Evolutionary conservation across 2,113 vertebrate genomes (phyloP).

Genomic region (Gnathonemus echidnorhynchus): DNA sequence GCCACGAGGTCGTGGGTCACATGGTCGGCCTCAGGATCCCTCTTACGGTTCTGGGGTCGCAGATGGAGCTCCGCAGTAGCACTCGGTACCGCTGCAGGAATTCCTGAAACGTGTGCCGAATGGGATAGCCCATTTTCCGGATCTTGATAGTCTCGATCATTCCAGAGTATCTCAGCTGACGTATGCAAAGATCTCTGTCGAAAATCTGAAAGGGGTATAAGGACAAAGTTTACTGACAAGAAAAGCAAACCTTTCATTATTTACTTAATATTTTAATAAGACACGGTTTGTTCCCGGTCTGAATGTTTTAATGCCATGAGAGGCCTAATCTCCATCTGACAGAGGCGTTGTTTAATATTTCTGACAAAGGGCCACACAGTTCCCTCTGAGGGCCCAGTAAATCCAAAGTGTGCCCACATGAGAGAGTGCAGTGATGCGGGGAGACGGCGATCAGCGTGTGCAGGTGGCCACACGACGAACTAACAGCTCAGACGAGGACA

Average conservation of each 20-base stretch:
- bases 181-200: constrained; percentile 62
- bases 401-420: neutral
- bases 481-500: neutral
- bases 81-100: constrained; percentile 59
- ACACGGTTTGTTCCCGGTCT: neutral
- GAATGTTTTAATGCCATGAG: neutral
- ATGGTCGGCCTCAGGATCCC: neutral
- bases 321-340: neutral
- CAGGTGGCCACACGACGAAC: neutral
- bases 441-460: neutral
- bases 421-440: neutral
- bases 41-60: constrained; percentile 18
- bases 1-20: neutral
- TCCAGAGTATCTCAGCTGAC: constrained; percentile 68
- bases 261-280: neutral
- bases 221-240: neutral
- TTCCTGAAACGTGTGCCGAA: constrained; percentile 65
- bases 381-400: neutral
- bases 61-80: constrained; percentile 38
- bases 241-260: neutral
- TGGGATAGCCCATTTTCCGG: constrained; percentile 65
- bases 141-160: constrained; percentile 74
- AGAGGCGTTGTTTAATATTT: neutral
- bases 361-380: neutral
- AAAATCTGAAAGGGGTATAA: constrained; percentile 53